Conservation (phyloP, 2,113 vertebrate genomes). For the Ciconia maguari region DNA sequence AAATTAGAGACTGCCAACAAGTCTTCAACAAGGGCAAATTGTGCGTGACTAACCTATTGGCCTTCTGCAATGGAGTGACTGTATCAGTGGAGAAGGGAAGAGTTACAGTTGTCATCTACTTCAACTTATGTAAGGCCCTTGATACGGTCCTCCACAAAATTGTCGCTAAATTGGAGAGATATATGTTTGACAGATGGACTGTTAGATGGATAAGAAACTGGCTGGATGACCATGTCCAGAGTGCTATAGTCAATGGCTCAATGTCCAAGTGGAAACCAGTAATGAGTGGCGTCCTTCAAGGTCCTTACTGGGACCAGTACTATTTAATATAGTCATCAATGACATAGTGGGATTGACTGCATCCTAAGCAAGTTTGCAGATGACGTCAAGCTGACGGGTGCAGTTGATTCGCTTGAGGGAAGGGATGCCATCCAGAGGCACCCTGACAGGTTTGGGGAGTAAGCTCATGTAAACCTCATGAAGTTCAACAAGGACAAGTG, state of each 20-base stretch:
- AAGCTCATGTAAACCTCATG: too few species aligned
- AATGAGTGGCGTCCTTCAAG: not conserved
- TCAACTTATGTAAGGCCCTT: not conserved
- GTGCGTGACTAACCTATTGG: not conserved
- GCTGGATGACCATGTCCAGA: rapidly evolving
- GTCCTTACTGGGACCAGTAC: not conserved
- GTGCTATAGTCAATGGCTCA: not conserved
- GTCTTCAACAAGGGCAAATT: not conserved
- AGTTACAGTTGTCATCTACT: rapidly evolving
- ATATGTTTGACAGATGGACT: not conserved
- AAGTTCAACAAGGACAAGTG: not conserved
- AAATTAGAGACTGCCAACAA: not conserved
- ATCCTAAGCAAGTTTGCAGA: not conserved
- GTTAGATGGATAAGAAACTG: not conserved
- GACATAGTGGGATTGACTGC: not conserved
- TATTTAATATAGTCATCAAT: not conserved
- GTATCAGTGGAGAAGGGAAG: not conserved
- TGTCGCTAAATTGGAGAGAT: not conserved
- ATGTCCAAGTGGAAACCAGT: not conserved
- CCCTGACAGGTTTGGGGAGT: not conserved
- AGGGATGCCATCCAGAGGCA: not conserved
- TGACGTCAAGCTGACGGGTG: not conserved
- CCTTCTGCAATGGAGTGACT: not conserved
- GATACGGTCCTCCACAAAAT: not conserved
- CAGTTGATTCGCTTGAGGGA: not conserved